Evolutionary conservation across 2,888 invertebrate genomes (phyloP), one percentile per base, ranked within the genome.

Genomic region (Orchestes rusci): DNA sequence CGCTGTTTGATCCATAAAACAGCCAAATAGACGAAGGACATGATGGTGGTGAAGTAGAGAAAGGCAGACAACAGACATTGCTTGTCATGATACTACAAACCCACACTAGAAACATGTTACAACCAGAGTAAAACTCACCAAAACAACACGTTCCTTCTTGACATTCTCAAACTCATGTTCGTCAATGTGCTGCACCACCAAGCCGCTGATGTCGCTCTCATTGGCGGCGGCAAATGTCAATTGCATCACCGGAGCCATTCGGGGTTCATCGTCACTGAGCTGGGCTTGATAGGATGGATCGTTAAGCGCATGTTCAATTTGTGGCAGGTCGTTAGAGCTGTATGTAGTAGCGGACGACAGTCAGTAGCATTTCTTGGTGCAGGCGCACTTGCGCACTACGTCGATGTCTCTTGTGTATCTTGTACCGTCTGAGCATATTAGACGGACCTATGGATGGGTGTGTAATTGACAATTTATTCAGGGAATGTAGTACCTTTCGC

Each of bases 341-440:
- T 67, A 67, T 66, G 70, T 73, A 75, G 75, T 73, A 75, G 74
- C 76, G 69, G 74, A 68, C 72, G 70, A 72, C 75, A 76, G 75
- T 75, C 76, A 82, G 77, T 82, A 81, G 73, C 91, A 92, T 74
- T 90, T 90, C 73, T 89, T 88, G 59, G 85, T 84, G 76, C 95
- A 95, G 56, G 91, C 89, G 72, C 96, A 96, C 70, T 94, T 94
- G 67, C 94, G 84, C 65, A 96, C 91, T 68, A 96, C 88, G 65
- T 95, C 94, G 63, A 96, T 83, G 65, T 94, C 91, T 77, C 93
- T 92, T 70, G 91, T 89, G 76, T 91, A 94, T 51, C 89, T 84
- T 45, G 87, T 86, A 53, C 94, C 93, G 67, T 94, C 89, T 54
- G 83, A 79, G 74, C 96, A 97, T 59, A 92, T 82, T 59, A 97